Percentiles rank a stretch among this genome's conserved stretches.
Conservation (phyloP, 2,113 vertebrate genomes). For the Leuciscus idus region DNA sequence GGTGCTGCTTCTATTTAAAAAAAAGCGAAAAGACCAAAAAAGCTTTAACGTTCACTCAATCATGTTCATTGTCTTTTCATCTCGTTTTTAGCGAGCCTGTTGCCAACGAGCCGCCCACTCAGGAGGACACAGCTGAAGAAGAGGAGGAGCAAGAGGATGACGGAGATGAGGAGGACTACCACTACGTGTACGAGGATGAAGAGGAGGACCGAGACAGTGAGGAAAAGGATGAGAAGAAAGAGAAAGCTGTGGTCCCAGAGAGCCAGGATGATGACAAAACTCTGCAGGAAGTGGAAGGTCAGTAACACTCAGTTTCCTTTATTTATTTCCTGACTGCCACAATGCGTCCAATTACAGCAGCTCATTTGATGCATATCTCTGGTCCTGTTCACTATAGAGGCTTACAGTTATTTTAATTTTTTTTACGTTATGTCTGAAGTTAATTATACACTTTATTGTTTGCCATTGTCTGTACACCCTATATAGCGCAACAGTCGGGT, state of each 20-base stretch:
- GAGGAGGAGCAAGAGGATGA: slow-evolving; percentile 65
- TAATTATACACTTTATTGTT: neutral
- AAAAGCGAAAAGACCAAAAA: neutral
- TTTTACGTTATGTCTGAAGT: neutral
- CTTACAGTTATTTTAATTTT: neutral
- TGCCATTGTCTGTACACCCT: neutral
- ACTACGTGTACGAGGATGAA: slow-evolving; percentile 85
- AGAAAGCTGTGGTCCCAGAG: slow-evolving; percentile 74
- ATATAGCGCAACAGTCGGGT: slow-evolving; percentile 21
- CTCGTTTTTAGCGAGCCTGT: slow-evolving; percentile 77
- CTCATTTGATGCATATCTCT: neutral
- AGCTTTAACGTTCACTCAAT: neutral
- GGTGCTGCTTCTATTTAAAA: neutral
- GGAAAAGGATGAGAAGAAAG: slow-evolving; percentile 82
- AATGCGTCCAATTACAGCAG: neutral
- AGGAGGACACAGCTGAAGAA: slow-evolving; percentile 76
- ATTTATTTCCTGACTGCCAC: slow-evolving; percentile 8
- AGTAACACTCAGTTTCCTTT: slow-evolving; percentile 50
- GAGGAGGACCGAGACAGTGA: slow-evolving; percentile 80
- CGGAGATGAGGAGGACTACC: slow-evolving; percentile 79
- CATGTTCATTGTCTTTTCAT: neutral
- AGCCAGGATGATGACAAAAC: slow-evolving; percentile 78
- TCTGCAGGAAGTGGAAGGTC: slow-evolving; percentile 90
- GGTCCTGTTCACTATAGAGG: neutral
- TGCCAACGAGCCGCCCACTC: slow-evolving; percentile 81